Evolutionary conservation across 2,888 invertebrate species (phyloP).

Genomic region (Sclerodermus sp.): DNA sequence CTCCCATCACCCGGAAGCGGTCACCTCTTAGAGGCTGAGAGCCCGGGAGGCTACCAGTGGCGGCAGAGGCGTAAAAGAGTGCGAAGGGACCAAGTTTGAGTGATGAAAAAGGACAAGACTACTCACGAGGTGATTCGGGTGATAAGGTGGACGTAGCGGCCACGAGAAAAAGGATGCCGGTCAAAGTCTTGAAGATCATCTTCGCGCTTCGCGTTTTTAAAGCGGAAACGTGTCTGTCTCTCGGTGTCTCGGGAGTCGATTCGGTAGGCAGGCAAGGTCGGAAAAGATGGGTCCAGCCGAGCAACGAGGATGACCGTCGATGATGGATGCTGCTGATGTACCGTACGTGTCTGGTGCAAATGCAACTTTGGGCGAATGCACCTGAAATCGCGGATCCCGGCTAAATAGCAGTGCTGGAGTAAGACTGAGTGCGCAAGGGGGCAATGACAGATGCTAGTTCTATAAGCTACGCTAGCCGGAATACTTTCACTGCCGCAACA

Average conservation of each 20-base stretch:
- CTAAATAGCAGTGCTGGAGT: conserved; percentile 32
- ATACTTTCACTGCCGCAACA: conserved; percentile 36
- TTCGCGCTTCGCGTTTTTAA: neutral
- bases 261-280: too few species aligned
- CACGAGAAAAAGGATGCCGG: conserved; percentile 9
- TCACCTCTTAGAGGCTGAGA: too few species aligned
- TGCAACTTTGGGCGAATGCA: conserved; percentile 1
- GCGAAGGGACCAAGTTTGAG: too few species aligned
- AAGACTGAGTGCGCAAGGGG: conserved; percentile 35
- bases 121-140: conserved; percentile 24
- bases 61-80: too few species aligned
- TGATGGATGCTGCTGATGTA: too few species aligned
- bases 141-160: conserved; percentile 13
- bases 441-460: conserved; percentile 45
- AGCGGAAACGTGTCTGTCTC: too few species aligned
- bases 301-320: too few species aligned
- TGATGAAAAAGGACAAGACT: neutral
- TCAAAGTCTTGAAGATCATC: neutral
- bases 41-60: too few species aligned
- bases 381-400: conserved; percentile 22
- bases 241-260: too few species aligned
- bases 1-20: too few species aligned
- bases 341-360: too few species aligned
- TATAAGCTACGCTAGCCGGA: conserved; percentile 20
- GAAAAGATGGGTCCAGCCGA: too few species aligned